Percentiles rank a stretch among this genome's conserved stretches.
Evolutionary conservation across 2,113 vertebrate genomes (phyloP).

Genomic region (Dasyprocta punctata): DNA sequence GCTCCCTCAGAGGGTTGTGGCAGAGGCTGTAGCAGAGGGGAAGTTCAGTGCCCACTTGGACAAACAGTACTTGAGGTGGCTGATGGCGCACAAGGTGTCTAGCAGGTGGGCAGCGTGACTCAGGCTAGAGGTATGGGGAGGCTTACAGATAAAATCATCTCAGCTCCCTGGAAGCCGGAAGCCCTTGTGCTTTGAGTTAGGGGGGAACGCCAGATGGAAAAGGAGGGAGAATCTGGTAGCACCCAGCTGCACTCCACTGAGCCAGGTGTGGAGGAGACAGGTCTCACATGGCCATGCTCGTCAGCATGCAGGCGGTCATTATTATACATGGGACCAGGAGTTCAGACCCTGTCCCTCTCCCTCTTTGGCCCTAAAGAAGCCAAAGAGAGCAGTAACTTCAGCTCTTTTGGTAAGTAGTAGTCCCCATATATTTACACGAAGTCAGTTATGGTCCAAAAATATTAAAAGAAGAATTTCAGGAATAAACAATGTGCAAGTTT

Average conservation of each 20-base stretch:
- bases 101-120: slow-evolving; percentile 3
- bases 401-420: not conserved
- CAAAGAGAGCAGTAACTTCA: not conserved
- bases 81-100: not conserved
- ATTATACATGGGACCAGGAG: rapidly evolving
- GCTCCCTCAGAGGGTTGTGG: not conserved
- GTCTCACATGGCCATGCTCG: rapidly evolving
- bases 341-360: not conserved
- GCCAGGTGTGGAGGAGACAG: rapidly evolving
- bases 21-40: not conserved
- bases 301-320: rapidly evolving
- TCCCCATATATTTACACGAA: not conserved
- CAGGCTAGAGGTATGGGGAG: not conserved
- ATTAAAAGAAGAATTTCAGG: not conserved
- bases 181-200: not conserved
- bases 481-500: not conserved
- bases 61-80: not conserved
- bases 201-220: rapidly evolving
- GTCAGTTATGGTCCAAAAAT: not conserved
- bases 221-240: not conserved
- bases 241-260: rapidly evolving
- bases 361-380: not conserved
- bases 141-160: not conserved
- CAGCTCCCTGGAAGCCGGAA: not conserved
- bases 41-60: not conserved